Percentiles rank a stretch among this genome's conserved stretches.
Evolutionary conservation across 1,140 invertebrate species (phyloP).

Genomic region (Drosophila setifemur): DNA sequence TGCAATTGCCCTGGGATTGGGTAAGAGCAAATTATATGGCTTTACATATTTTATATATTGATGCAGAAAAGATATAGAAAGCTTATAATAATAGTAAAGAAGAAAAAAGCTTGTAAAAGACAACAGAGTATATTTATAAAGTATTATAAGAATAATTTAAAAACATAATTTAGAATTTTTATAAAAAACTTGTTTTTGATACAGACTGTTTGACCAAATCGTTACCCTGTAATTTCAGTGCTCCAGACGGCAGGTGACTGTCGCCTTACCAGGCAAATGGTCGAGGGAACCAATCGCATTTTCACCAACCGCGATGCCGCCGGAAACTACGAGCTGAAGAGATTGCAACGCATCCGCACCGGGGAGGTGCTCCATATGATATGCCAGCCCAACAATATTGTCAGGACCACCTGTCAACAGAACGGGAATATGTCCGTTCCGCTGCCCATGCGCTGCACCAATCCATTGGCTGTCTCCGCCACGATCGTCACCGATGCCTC

Average conservation of each 20-base stretch:
- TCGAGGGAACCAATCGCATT: conserved; percentile 39
- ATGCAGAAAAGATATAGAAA: too few species aligned
- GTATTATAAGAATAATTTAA: too few species aligned
- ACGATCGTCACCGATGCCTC: conserved; percentile 11
- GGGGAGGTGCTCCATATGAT: conserved; percentile 32
- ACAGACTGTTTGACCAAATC: too few species aligned
- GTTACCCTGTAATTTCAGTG: background rate
- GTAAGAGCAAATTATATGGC: background rate
- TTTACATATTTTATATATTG: background rate
- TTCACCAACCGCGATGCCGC: conserved; percentile 16
- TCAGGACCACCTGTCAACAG: conserved; percentile 13
- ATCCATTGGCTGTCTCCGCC: conserved; percentile 9
- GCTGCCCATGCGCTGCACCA: conserved; percentile 19
- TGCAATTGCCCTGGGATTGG: conserved; percentile 12
- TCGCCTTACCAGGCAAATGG: conserved; percentile 22
- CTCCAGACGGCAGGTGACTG: conserved; percentile 26
- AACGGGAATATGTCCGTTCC: conserved; percentile 11
- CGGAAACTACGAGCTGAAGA: conserved; percentile 15
- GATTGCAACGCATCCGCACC: conserved; percentile 4
- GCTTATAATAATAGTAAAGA: too few species aligned
- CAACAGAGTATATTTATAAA: too few species aligned
- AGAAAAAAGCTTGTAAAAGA: too few species aligned
- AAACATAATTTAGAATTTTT: too few species aligned
- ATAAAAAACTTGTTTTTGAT: too few species aligned
- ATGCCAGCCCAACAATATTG: conserved; percentile 22